Evolutionary conservation across 2,888 invertebrate species (phyloP), one percentile per base, ranked within the genome.

Genomic region (Mythimna lalbum): DNA sequence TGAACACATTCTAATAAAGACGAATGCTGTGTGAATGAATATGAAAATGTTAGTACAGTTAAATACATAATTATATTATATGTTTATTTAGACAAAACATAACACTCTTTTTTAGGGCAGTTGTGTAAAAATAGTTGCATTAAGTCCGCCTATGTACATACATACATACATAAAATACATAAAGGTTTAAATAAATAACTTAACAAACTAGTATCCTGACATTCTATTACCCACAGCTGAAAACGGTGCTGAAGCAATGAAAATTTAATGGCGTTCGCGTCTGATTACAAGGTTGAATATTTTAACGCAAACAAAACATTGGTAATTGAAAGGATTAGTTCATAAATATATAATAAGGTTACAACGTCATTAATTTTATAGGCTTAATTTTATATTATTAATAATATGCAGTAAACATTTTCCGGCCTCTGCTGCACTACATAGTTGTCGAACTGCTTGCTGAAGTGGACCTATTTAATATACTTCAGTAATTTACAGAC

Each of bases 221-320:
- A 57, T 67, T 77, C 31, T 57, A 69, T 78, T 69, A 82, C 63
- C 56, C 73, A 50, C 39, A 69, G 49, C 77, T 65, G 67, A 61
- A 69, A 83, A 66, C 47, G 33, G 63, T 63, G 69, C 50, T 27
- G 31, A 62, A 62, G 27, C 66, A 27, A 10, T 84, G 84, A 81
- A 84, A 77, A 63, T 81, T 84, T 82, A 78, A 82, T 78, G 72
- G 55, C 56, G 65, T 56, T 61, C 60, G 62, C 67, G 74, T 78
- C 68, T 81, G 85, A 82, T 84, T 75, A 78, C 70, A 73, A 55
- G 50, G 9, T 47, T 71, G 69, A 82, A 84, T 84, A 82, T 82
- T 82, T 63, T 55, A 82, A 52, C 53, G 49, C 60, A 21, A 57
- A 66, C 69, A 71, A 78, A 81, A 82, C 70, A 73, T 78, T 78